Percentiles rank a stretch among this genome's conserved stretches.
Evolutionary conservation across 2,888 invertebrate genomes (phyloP).

Genomic region (Cylindroiulus punctatus): DNA sequence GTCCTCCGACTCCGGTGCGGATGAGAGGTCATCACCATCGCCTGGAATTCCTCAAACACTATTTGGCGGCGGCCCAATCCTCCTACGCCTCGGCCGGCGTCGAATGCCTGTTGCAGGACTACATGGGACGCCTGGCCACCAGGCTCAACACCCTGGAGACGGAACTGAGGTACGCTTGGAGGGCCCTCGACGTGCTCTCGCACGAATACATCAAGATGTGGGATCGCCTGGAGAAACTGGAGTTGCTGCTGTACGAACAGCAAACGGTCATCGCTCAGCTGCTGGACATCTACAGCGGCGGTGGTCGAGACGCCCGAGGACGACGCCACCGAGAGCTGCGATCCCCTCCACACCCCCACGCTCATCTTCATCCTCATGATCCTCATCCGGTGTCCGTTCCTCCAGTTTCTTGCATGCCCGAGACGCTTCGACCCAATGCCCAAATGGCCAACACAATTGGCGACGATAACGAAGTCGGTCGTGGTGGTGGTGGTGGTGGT

Average conservation of each 20-base stretch:
- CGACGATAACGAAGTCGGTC: slow-evolving; percentile 65
- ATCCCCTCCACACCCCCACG: background rate
- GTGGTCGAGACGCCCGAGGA: slow-evolving; percentile 1
- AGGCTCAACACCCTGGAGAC: slow-evolving; percentile 87
- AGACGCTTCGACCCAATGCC: slow-evolving; percentile 11
- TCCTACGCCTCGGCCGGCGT: slow-evolving; percentile 60
- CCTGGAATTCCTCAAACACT: slow-evolving; percentile 54
- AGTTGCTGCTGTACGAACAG: slow-evolving; percentile 85
- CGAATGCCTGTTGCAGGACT: slow-evolving; percentile 79
- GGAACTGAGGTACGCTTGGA: slow-evolving; percentile 91
- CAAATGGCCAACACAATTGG: background rate
- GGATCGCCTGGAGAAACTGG: slow-evolving; percentile 88
- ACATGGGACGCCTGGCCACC: slow-evolving; percentile 89
- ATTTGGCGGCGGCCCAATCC: slow-evolving; percentile 53
- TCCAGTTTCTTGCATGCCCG: background rate
- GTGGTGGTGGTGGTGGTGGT: slow-evolving; percentile 53
- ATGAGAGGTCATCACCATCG: slow-evolving; percentile 53
- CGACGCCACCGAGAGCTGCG: background rate
- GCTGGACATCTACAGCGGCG: slow-evolving; percentile 75
- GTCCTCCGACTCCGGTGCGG: slow-evolving; percentile 11
- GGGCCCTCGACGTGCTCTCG: slow-evolving; percentile 87
- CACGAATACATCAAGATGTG: slow-evolving; percentile 95
- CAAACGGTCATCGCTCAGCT: slow-evolving; percentile 90
- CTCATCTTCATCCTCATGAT: background rate
- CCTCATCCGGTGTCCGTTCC: too few relatives aligned